Conservation (phyloP, 2,888 invertebrate species). For the Griposia aprilina region DNA sequence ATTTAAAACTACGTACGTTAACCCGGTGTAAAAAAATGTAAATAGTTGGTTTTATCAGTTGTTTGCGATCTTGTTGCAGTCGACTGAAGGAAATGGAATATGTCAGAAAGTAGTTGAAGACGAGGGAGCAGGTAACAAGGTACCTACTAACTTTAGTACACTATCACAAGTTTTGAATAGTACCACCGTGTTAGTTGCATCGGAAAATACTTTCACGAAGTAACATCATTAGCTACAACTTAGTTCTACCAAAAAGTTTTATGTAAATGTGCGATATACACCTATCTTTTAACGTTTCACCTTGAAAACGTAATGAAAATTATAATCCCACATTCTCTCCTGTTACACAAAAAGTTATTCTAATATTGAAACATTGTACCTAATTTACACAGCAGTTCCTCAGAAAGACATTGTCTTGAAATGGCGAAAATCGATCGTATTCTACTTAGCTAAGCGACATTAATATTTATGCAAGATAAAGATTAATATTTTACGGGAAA, state of each 20-base stretch:
- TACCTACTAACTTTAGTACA: slow-evolving; percentile 47
- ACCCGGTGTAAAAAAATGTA: slow-evolving; percentile 37
- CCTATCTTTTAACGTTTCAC: background rate
- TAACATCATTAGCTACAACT: slow-evolving; percentile 35
- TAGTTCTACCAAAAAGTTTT: slow-evolving; percentile 4
- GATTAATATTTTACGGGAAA: slow-evolving; percentile 79
- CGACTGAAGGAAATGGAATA: slow-evolving; percentile 57
- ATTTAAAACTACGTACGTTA: background rate
- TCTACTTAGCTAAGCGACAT: slow-evolving; percentile 46
- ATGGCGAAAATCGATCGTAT: slow-evolving; percentile 53
- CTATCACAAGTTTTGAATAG: slow-evolving; percentile 55
- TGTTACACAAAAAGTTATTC: background rate
- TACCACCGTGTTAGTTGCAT: slow-evolving; percentile 35
- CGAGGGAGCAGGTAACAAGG: slow-evolving; percentile 35
- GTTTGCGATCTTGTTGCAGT: slow-evolving; percentile 44
- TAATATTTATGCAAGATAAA: slow-evolving; percentile 72
- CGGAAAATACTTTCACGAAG: slow-evolving; percentile 44
- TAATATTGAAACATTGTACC: slow-evolving; percentile 8
- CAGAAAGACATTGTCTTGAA: slow-evolving; percentile 35
- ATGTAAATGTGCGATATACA: background rate
- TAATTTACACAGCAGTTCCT: slow-evolving; percentile 18
- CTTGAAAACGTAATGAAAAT: background rate
- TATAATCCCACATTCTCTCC: background rate
- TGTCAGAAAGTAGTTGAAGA: slow-evolving; percentile 44
- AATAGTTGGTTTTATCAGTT: slow-evolving; percentile 48